Base-by-base conservation (phyloP, 1,140 invertebrate genomes). In the Eumaeus atala region DNA sequence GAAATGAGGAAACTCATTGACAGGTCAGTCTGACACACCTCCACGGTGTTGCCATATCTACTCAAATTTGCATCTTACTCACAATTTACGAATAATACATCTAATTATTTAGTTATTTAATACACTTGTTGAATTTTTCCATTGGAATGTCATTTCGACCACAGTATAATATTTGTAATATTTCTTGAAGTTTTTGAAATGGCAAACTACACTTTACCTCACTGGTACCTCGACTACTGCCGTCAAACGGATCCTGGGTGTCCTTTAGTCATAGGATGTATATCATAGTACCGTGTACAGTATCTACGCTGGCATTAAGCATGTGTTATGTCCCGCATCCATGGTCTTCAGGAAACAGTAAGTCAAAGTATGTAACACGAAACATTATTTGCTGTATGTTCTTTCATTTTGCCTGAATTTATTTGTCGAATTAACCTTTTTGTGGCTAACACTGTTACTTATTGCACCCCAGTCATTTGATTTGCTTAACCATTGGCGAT, bases 1-100 rank as follows among this genome's bases (percentile, higher is more conserved):
- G 95, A 96, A 91, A 96, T 96, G 94, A 92, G 95, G 90, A 96
- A 96, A 92, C 93, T 97, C 88, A 95, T 97, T 90, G 95, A 97
- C 92, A 96, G 95, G 95, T 96, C 91, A 95, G 84, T 89, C 62
- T n/a, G 10, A 52, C 28, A 58, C 49, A 44, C 21, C 11, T 16
- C 21, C 10, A 36, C n/a, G n/a, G 35, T n/a, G 14, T 49, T 21
- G 21, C 28, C 34, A n/a, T 33, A 49, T 35, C 33, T 49, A n/a
- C n/a, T n/a, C n/a, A 34, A n/a, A 49, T 51, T 42, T 47, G 42
- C 55, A 57, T 33, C 38, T 54, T 33, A 28, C 28, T 57, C 28
- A 28, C 14, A 28, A n/a, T 34, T 49, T 35, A 14, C 9, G n/a
- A 56, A 38, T 49, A 9, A 51, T 42, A 28, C 6, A 28, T 6